Base-by-base conservation (phyloP, 2,797 vertebrate genomes). In the Salarias fasciatus region DNA sequence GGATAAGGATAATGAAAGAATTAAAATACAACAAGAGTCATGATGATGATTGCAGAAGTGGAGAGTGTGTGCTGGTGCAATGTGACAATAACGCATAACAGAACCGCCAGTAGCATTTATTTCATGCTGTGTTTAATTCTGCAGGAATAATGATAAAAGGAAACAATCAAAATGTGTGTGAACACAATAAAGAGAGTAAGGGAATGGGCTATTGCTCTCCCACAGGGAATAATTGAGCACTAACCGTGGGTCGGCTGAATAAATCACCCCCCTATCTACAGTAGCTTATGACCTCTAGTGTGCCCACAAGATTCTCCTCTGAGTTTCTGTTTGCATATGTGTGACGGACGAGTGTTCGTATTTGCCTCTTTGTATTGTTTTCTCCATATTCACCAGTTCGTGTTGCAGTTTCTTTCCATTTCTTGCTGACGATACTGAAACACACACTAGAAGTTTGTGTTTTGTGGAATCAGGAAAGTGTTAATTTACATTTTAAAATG, bases 101-200 rank as follows among this genome's bases (percentile, higher is more conserved):
- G 83, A 85, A 89, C 74, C 80, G 87, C 89, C 89, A 81, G 62
- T 81, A 87, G 90, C 86, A 90, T 91, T 90, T 89, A 90, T 85
- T 87, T 90, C 90, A 91, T 88, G 91, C 89, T 90, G 92, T 77
- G 88, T 92, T 93, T 91, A 92, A 93, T 92, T 91, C 88, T 89
- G 79, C 86, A 85, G 85, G 87, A 92, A 91, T 88, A 90, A 91
- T 90, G 89, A 91, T 86, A 88, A 92, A 90, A 89, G 86, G 89
- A 88, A 89, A 91, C 87, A 91, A 91, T 92, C 89, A 91, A 86
- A 91, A 86, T 80, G 83, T 72, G 75, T 86, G 85, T 79, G 86
- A 89, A 87, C 86, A 82, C 88, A 90, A 88, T 88, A 91, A 88
- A 89, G 83, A 72, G 65, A 77, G 74, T 77, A 64, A 84, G 28